Evolutionary conservation across 2,113 vertebrate species (phyloP).

Genomic region (Heptranchias perlo): DNA sequence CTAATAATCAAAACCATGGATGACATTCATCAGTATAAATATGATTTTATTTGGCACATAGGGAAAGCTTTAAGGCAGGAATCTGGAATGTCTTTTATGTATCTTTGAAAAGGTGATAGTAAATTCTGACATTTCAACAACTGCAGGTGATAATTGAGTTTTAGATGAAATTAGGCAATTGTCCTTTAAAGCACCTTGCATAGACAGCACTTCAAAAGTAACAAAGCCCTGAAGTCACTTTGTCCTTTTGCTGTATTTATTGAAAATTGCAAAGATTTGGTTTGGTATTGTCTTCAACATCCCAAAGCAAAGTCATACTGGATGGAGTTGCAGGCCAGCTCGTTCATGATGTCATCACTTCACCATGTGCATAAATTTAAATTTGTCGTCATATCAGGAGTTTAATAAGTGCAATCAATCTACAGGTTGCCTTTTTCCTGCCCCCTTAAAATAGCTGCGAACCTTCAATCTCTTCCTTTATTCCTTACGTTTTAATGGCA

Average conservation of each 20-base stretch:
- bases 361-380: neutral
- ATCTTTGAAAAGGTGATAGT: neutral
- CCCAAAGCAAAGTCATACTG: no score
- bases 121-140: neutral
- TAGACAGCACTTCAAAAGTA: neutral
- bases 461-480: neutral
- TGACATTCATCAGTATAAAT: neutral
- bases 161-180: neutral
- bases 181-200: neutral
- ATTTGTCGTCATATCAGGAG: neutral
- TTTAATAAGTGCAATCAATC: neutral
- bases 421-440: neutral
- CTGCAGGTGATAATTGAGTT: slow-evolving; percentile 4
- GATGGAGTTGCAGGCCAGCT: neutral
- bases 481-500: neutral
- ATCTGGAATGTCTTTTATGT: neutral
- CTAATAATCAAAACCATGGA: neutral
- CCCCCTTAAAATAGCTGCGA: neutral
- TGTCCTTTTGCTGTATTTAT: neutral
- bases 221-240: neutral
- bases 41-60: neutral
- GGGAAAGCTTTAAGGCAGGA: neutral
- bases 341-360: neutral
- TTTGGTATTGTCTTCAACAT: neutral
- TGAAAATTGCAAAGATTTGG: neutral